Conservation (phyloP, 2,113 vertebrate species). For the Chaetorhynchus papuensis region DNA sequence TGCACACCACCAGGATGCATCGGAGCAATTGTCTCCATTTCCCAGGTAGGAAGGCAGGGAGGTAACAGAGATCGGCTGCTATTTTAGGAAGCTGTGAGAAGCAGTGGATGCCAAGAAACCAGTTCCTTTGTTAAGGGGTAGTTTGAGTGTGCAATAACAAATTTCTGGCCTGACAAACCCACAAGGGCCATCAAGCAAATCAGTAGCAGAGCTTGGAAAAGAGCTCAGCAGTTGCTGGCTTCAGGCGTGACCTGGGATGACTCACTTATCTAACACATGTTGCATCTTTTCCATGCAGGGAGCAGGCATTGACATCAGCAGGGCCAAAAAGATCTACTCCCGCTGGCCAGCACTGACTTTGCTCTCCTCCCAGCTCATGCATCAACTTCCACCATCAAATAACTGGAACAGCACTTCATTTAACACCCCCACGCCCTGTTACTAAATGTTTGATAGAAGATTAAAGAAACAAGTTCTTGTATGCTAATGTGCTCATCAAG, state of each 20-base stretch:
- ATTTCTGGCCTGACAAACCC: constrained; percentile 3
- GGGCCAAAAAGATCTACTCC: not conserved
- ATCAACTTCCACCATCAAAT: not conserved
- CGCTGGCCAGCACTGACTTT: not conserved
- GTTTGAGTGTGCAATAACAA: not conserved
- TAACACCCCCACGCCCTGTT: not conserved
- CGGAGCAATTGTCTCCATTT: not conserved
- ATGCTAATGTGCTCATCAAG: not conserved
- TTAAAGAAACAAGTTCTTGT: not conserved
- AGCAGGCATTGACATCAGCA: constrained; percentile 41
- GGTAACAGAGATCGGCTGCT: not conserved
- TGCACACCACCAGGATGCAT: not conserved
- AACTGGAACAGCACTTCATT: not conserved
- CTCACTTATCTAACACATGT: constrained; percentile 44
- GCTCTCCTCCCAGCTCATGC: not conserved
- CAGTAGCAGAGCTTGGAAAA: constrained; percentile 36
- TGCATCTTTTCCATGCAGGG: constrained; percentile 42
- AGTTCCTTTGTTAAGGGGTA: not conserved
- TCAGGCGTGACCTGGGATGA: not conserved
- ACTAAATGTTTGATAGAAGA: not conserved
- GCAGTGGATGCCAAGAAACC: not conserved
- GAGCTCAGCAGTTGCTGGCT: not conserved
- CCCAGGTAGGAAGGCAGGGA: not conserved
- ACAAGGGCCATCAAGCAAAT: not conserved
- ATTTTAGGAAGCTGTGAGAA: not conserved